Conservation (phyloP, 2,888 invertebrate genomes). For the Hoplodrina blanda region DNA sequence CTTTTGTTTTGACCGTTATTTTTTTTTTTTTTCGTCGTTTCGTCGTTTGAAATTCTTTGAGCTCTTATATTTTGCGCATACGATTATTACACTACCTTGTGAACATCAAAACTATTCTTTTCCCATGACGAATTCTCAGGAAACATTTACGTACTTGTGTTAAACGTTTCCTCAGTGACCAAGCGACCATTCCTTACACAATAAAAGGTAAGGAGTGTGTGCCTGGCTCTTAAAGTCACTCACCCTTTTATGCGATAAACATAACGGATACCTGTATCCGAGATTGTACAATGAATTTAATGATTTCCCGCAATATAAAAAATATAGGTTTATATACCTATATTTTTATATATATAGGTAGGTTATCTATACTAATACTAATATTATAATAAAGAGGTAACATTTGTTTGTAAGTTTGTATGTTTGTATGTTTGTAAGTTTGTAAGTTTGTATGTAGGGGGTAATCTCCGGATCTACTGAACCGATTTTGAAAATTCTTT, state of each 20-base stretch:
- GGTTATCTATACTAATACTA: too few relatives aligned
- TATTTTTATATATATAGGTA: too few relatives aligned
- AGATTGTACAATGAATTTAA: slow-evolving; percentile 20
- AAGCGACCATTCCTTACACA: slow-evolving; percentile 6
- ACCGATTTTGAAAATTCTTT: too few relatives aligned
- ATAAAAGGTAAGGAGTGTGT: background rate
- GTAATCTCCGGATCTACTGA: too few relatives aligned
- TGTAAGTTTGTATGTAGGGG: too few relatives aligned
- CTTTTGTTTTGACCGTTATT: background rate
- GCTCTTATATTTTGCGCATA: background rate
- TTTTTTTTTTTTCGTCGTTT: too few relatives aligned
- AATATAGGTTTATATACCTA: too few relatives aligned
- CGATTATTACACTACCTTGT: background rate
- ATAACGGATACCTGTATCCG: background rate
- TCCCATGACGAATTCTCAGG: slow-evolving; percentile 15
- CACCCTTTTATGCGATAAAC: slow-evolving; percentile 19
- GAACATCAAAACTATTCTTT: slow-evolving; percentile 3
- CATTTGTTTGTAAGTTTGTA: too few relatives aligned
- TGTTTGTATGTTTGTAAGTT: too few relatives aligned
- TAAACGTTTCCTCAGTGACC: slow-evolving; percentile 15
- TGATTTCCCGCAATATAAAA: too few relatives aligned
- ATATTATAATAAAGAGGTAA: too few relatives aligned
- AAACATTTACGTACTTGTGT: slow-evolving; percentile 3
- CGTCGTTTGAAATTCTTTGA: too few relatives aligned
- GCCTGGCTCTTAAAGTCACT: slow-evolving; percentile 4